Evolutionary conservation across 2,888 invertebrate genomes (phyloP), one percentile per base, ranked within the genome.

Genomic region (Alcis repandata): DNA sequence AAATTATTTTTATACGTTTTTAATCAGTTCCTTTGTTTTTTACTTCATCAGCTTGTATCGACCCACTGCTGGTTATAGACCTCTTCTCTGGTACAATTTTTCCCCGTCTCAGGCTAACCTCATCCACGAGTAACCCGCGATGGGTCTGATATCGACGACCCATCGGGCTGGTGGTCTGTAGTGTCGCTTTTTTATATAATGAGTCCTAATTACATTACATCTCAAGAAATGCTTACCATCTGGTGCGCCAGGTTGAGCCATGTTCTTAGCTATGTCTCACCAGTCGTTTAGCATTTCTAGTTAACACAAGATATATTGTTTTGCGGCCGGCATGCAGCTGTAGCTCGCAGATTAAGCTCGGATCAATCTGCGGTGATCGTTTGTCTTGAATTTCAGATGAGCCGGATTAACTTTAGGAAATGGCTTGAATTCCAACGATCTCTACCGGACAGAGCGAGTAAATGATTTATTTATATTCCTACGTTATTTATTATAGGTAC

Each of bases 331-430:
- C n/a, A 20, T 38, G 38, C 38, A 52, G 9, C 52, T 20, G 33
- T 20, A 38, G 15, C 38, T 38, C 38, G 6, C 9, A 52, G 52
- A 52, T 52, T 38, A 52, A 52, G 11, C 38, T n/a, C 0, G 38
- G 52, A 52, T 52, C 52, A 52, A 51, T 32, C 33, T 38, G 52
- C 33, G 51, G 38, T n/a, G 52, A 38, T 38, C 52, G 52, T 41
- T 54, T 46, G 58, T 41, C 57, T 59, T 59, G 49, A 59, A 59
- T 59, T 41, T 41, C 17, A 48, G 41, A 49, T 59, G 49, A 59
- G 17, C 49, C 20, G 32, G 59, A 20, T 49, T 41, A 59, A 33
- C 32, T 22, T 27, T 11, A 32, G 15, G 49, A 48, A 51, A 51
- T 38, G 46, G 22, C 36, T 41, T 19, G 41, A 59, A 51, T 59